Evolutionary conservation across 2,888 invertebrate genomes (phyloP).

Genomic region (Esperia sulphurella): DNA sequence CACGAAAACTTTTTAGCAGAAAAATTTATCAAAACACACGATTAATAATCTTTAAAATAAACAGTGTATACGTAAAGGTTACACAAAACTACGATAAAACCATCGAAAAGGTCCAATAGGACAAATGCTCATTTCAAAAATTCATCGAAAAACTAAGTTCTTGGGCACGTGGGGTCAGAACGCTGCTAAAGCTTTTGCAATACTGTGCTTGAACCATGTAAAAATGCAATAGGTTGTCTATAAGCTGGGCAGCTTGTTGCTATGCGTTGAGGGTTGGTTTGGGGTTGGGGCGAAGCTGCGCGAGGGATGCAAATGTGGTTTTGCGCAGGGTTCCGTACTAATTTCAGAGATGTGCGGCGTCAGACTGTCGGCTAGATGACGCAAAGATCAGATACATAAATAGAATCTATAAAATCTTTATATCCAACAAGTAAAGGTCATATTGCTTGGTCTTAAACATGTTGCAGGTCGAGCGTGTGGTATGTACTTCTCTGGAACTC

Average conservation of each 20-base stretch:
- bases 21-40: not conserved
- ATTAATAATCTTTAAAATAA: not conserved
- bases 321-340: conserved; percentile 40
- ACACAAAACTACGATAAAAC: conserved; percentile 1
- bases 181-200: not conserved
- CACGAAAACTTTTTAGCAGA: not conserved
- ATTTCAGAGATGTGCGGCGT: conserved; percentile 34
- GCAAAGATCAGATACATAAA: conserved; percentile 17
- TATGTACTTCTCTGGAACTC: no score
- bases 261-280: conserved; percentile 25
- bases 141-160: conserved; percentile 1
- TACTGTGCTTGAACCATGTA: conserved; percentile 1
- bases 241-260: conserved; percentile 19
- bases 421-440: not conserved
- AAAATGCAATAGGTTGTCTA: conserved; percentile 10
- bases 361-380: conserved; percentile 37
- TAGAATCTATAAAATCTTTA: not conserved
- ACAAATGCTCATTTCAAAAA: conserved; percentile 6
- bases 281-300: conserved; percentile 35
- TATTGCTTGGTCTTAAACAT: no score
- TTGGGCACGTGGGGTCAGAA: no score
- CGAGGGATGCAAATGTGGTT: conserved; percentile 15
- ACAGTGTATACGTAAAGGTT: not conserved
- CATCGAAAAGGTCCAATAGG: conserved; percentile 14
- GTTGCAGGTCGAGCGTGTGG: no score